Conservation (phyloP, 2,888 invertebrate species). For the Leucoptera coffeella region DNA sequence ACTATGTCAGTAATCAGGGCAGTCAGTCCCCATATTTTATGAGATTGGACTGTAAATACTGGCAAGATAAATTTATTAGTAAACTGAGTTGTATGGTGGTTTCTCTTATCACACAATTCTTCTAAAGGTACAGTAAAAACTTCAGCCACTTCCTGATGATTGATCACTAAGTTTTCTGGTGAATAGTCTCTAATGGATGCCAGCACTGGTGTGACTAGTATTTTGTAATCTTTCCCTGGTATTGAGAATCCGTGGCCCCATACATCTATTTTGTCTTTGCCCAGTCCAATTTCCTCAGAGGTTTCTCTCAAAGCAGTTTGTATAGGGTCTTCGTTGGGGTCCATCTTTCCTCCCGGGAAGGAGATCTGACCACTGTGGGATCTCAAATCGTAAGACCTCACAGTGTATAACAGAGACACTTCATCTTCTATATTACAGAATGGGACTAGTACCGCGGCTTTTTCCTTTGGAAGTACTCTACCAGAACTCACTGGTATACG, state of each 20-base stretch:
- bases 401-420: constrained; percentile 74
- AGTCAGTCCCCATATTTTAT: constrained; percentile 72
- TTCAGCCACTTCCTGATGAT: constrained; percentile 67
- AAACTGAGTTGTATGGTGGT: constrained; percentile 65
- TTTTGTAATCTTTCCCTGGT: constrained; percentile 35
- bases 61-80: constrained; percentile 57
- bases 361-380: constrained; percentile 76
- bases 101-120: constrained; percentile 55
- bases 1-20: constrained; percentile 70
- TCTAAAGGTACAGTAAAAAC: constrained; percentile 65
- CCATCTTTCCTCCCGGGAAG: constrained; percentile 75
- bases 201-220: constrained; percentile 66
- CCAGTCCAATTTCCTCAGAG: constrained; percentile 76
- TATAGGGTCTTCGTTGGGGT: constrained; percentile 52
- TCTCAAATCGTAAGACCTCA: constrained; percentile 64
- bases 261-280: constrained; percentile 51
- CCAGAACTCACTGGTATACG: too few species aligned
- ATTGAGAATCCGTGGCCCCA: constrained; percentile 59
- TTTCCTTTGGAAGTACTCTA: too few species aligned
- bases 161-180: constrained; percentile 50
- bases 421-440: constrained; percentile 58
- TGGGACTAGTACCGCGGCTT: constrained; percentile 78
- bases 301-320: constrained; percentile 80
- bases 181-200: constrained; percentile 56
- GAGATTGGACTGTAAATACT: constrained; percentile 54